These are phyloP conservation scores for Erynnis tages DNA, from an alignment of 2,888 invertebrate species.

Conservation along the genomic window DNA sequence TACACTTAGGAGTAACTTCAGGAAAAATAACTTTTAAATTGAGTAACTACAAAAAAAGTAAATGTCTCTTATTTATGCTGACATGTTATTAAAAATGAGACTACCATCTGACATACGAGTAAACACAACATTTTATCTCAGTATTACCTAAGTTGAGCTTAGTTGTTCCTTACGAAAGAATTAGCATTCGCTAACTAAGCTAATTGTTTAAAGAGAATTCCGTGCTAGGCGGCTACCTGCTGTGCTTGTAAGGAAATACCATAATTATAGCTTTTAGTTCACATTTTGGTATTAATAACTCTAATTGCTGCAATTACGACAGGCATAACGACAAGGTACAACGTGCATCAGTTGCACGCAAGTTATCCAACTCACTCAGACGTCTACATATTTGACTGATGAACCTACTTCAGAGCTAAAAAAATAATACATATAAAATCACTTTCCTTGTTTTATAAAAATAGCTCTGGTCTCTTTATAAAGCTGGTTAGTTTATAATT, in stretches of 20 bases:
- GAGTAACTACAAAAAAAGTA: too few relatives aligned
- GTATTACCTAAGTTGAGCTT: conserved; percentile 54
- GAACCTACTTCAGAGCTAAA: conserved; percentile 3
- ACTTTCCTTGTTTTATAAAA: too few relatives aligned
- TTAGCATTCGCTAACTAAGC: conserved; percentile 60
- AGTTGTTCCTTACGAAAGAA: conserved; percentile 64
- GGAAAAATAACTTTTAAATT: conserved; percentile 2
- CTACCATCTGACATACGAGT: not conserved
- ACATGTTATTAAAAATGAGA: not conserved
- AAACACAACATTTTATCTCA: conserved; percentile 6
- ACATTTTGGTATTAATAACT: conserved; percentile 24
- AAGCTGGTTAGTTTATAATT: too few relatives aligned
- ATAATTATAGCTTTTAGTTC: conserved; percentile 16
- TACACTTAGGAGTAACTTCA: not conserved
- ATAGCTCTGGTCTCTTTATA: too few relatives aligned
- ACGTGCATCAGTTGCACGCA: conserved; percentile 15
- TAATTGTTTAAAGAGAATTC: conserved; percentile 58
- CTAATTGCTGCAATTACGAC: conserved; percentile 19
- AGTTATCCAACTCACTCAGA: conserved; percentile 3
- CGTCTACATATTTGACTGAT: conserved; percentile 2
- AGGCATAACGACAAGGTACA: conserved; percentile 18
- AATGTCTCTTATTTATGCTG: too few relatives aligned
- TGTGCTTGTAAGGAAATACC: conserved; percentile 18
- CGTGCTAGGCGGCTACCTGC: conserved; percentile 8
- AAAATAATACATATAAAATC: not conserved